Evolutionary conservation across 1,140 invertebrate genomes (phyloP), one percentile per base, ranked within the genome.

Genomic region (Trichonephila inaurata): DNA sequence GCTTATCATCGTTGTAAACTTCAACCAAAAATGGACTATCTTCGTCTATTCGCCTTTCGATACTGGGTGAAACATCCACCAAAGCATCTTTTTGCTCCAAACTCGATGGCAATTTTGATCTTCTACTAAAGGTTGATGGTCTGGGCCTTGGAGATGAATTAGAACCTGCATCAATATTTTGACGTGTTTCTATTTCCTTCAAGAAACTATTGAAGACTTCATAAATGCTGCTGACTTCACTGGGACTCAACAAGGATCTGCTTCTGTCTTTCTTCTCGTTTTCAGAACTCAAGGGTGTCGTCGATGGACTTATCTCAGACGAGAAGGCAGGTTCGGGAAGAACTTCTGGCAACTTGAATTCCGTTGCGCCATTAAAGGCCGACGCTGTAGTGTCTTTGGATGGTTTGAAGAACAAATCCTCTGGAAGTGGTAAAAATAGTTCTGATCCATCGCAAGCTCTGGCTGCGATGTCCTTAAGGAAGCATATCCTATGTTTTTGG

Each of bases 171-270:
- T 51, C 58, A 0, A 60, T 7, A 60, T 62, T 21, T 7, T 83
- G 51, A 7, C 44, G 40, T 28, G 82, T 44, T 62, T 81, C 28
- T 7, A 93, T 93, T 61, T 89, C 92, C 64, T 89, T 92, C 44
- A 92, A 61, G 33, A 92, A 62, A 16, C 91, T 87, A 58, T 82
- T 93, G 85, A 93, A 93, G 10, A 93, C 92, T 89, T 93, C 92
- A 19, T 51, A 93, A 16, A 93, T 72, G 7, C 92, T 33, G 8
- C 51, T 33, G 5, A 61, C 69, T 7, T 64, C 69, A 19, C 6
- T 87, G 6, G 19, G 10, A 2, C 62, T 91, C 6, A 40, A 21
- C 10, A 69, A 60, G 2, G 44, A 60, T 62, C 18, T 18, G 12
- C 19, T 58, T 33, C 16, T n/a, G 18, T 64, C 81, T 14, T 51